Conservation (phyloP, 2,888 invertebrate species). For the Protophormia terraenovae region DNA sequence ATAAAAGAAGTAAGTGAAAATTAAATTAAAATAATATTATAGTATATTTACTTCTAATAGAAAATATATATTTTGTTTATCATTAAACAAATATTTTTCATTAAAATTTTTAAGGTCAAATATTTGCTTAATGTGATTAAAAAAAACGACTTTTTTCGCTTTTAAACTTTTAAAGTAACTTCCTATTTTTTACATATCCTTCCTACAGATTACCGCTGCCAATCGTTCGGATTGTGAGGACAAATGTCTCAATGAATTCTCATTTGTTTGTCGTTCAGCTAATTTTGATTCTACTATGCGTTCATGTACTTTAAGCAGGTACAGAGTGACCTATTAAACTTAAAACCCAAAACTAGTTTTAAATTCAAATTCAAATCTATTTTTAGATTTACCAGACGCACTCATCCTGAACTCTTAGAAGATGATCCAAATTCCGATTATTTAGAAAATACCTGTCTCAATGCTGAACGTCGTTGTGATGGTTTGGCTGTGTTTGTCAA, state of each 20-base stretch:
- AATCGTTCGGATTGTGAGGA: constrained; percentile 95
- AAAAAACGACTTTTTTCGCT: too few species aligned
- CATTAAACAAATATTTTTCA: too few species aligned
- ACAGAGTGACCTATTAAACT: neutral
- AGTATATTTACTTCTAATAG: too few species aligned
- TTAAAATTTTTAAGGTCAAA: neutral
- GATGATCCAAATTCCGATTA: constrained; percentile 94
- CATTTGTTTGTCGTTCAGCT: constrained; percentile 93
- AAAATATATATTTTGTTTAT: too few species aligned
- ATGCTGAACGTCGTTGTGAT: constrained; percentile 92
- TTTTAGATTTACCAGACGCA: constrained; percentile 88
- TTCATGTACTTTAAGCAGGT: constrained; percentile 89
- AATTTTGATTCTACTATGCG: constrained; percentile 90
- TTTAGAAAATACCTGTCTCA: constrained; percentile 94
- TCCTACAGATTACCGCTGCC: constrained; percentile 84
- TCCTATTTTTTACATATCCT: neutral
- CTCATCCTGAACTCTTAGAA: constrained; percentile 91
- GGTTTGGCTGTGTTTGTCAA: constrained; percentile 93
- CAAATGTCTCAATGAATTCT: constrained; percentile 93
- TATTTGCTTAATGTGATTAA: too few species aligned
- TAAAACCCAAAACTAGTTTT: neutral
- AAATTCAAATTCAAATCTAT: neutral
- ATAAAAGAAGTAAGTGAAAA: constrained; percentile 88
- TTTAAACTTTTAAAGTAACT: too few species aligned
- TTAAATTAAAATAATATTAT: too few species aligned